Evolutionary conservation across 2,113 vertebrate species (phyloP).

Genomic region (Notothenia rossii): DNA sequence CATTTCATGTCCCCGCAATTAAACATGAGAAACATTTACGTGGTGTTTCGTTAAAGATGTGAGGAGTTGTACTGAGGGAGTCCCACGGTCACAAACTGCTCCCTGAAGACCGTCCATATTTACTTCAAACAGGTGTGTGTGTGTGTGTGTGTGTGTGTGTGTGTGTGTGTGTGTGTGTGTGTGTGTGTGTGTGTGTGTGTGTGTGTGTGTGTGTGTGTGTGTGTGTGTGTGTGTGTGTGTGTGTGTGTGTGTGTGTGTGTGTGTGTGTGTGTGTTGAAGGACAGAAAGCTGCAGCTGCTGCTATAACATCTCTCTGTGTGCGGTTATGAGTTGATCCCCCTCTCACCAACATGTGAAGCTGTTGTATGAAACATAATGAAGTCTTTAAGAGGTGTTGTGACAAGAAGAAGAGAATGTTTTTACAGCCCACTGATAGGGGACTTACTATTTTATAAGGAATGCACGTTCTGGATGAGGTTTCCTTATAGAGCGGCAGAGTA

Average conservation of each 20-base stretch:
- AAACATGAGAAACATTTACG: constrained; percentile 6
- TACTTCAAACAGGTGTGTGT: no score
- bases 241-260: not conserved
- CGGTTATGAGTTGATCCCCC: not conserved
- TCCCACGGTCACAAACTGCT: not conserved
- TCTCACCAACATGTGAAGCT: not conserved
- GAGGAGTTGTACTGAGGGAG: constrained; percentile 31
- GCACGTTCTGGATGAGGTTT: not conserved
- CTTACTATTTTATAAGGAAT: not conserved
- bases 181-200: no score
- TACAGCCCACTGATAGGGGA: no score
- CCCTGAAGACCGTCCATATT: not conserved
- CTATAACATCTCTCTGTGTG: not conserved
- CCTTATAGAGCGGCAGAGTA: no score
- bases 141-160: no score
- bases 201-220: not conserved
- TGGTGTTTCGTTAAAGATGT: constrained; percentile 23
- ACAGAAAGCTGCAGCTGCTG: constrained; percentile 27
- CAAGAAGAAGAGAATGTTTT: not conserved
- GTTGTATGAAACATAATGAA: not conserved
- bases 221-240: not conserved
- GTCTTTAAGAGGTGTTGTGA: not conserved
- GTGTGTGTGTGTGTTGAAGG: constrained; percentile 6
- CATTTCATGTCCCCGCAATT: constrained; percentile 18
- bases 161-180: no score